Evolutionary conservation across 2,113 vertebrate species (phyloP).

Genomic region (Cricetomys ansorgei): DNA sequence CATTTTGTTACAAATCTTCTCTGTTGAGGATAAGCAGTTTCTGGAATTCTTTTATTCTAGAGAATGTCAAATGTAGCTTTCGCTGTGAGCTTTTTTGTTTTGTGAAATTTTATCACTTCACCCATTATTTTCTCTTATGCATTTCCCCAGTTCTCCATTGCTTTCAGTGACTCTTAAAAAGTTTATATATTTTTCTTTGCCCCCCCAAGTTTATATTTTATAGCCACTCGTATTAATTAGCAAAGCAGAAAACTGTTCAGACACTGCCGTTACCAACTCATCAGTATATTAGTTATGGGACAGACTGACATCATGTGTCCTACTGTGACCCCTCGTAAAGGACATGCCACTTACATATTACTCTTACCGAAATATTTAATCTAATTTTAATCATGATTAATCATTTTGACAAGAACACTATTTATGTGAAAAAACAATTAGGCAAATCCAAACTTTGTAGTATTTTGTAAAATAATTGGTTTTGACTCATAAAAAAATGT

Average conservation of each 20-base stretch:
- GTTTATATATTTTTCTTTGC: background rate
- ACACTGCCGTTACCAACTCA: background rate
- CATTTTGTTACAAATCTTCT: background rate
- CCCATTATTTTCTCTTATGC: background rate
- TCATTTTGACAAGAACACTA: slow-evolving; percentile 2
- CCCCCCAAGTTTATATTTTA: slow-evolving; percentile 31
- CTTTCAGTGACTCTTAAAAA: slow-evolving; percentile 26
- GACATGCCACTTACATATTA: background rate
- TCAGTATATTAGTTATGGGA: background rate
- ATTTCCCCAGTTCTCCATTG: background rate
- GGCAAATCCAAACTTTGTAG: slow-evolving; percentile 36
- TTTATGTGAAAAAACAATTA: slow-evolving; percentile 29
- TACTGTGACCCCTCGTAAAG: background rate
- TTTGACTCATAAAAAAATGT: slow-evolving; percentile 26
- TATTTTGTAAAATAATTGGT: slow-evolving; percentile 32
- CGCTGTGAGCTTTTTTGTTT: background rate
- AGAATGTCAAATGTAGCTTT: background rate
- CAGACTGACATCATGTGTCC: background rate
- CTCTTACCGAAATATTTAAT: slow-evolving; percentile 8
- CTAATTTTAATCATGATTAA: slow-evolving; percentile 36
- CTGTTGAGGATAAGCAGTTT: background rate
- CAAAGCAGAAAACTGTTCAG: background rate
- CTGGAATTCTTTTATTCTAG: background rate
- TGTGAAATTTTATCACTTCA: slow-evolving; percentile 38
- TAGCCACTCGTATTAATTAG: background rate